Evolutionary conservation across 2,888 invertebrate species (phyloP), one percentile per base, ranked within the genome.

Genomic region (Macaria notata): DNA sequence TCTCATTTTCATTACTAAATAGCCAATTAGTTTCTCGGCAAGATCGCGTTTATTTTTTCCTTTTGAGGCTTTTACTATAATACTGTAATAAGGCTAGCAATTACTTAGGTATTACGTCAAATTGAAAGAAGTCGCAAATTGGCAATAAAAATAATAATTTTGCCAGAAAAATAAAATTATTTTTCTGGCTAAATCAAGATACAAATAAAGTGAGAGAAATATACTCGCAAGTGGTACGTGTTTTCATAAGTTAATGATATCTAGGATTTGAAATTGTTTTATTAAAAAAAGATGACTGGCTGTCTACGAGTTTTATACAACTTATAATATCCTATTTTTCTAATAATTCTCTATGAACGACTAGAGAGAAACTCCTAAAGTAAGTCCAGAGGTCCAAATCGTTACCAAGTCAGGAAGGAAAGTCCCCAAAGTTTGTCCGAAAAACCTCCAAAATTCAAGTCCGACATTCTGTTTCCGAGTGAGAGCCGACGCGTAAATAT

Each of bases 401-500:
- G 83, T 81, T 79, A 79, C 74, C 67, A 82, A 86, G 84, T 83
- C 87, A 84, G 87, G 86, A 87, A 88, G 86, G 85, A 82, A 79
- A 78, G 76, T 75, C 81, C 78, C 76, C 69, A 78, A 86, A 83
- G 78, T 83, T 82, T 71, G 73, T 73, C 79, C 75, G 71, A 83
- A 84, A 86, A 83, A 83, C 70, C 79, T 80, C 81, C 71, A 79
- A 84, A 88, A 84, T 85, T 81, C 78, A 79, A 84, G 78, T 76
- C 78, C 75, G 78, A 79, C 83, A 79, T 80, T 81, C 79, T 78
- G 81, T 77, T 85, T 87, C 88, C 88, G 76, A 76, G 70, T 75
- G 79, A 71, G 77, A 76, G 75, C 70, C 71, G 70, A 70, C 67
- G 76, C 79, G 83, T 83, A 84, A 88, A 89, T 84, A 88, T 87